Conservation (phyloP, 2,797 vertebrate species). For the Clangula hyemalis region DNA sequence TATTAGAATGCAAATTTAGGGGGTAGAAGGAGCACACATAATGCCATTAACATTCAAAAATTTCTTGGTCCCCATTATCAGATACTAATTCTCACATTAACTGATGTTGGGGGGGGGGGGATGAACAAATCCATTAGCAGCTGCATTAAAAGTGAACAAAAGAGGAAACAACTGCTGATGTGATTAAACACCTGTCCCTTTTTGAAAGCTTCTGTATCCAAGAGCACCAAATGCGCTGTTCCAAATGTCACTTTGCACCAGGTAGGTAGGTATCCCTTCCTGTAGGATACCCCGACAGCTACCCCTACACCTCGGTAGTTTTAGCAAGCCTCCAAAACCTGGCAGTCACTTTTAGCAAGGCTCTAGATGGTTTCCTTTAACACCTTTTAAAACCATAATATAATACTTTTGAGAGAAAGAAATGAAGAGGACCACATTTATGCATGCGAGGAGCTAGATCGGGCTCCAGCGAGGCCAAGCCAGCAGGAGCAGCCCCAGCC, state of each 20-base stretch:
- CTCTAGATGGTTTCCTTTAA: neutral
- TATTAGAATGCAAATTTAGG: slow-evolving; percentile 65
- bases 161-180: slow-evolving; percentile 29
- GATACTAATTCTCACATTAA: slow-evolving; percentile 65
- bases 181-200: slow-evolving; percentile 14
- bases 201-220: neutral
- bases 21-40: slow-evolving; percentile 23
- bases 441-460: neutral
- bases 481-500: neutral
- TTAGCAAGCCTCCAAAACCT: neutral
- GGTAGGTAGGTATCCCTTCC: neutral
- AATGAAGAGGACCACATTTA: neutral
- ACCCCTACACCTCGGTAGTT: neutral
- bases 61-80: slow-evolving; percentile 57
- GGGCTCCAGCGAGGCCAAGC: neutral
- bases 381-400: neutral
- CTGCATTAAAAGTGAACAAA: slow-evolving; percentile 47
- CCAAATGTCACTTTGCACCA: neutral
- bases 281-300: neutral
- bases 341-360: neutral
- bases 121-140: slow-evolving; percentile 40
- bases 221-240: neutral
- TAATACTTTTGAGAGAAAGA: rapidly evolving
- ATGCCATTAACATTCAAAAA: slow-evolving; percentile 59
- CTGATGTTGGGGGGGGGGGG: neutral